Base-by-base conservation (phyloP, 2,888 invertebrate genomes). In the Tillus elongatus region DNA sequence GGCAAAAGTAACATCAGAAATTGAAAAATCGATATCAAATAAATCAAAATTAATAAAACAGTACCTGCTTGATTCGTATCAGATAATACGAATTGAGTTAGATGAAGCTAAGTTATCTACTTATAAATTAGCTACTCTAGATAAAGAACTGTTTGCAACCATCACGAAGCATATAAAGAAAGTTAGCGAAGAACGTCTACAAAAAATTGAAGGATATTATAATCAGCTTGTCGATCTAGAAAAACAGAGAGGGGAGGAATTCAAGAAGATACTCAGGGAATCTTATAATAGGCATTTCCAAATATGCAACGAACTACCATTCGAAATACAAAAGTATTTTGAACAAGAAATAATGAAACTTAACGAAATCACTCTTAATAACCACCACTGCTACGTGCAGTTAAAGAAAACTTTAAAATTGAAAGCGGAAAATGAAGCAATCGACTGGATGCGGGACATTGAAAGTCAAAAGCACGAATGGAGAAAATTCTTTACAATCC, bases 281-380 rank as follows among this genome's bases (percentile, higher is more conserved):
- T 44, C 52, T 3, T 59, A 56, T 40, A 37, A 40, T 13, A 49
- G 53, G 34, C 36, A 58, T n/a, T 42, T 49, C 13, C 42, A 50
- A 11, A 56, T 57, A 33, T 49, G 52, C 3, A 51, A 53, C 36
- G 39, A 47, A 19, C 38, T 54, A n/a, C 60, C 62, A 1, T 51
- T 49, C 30, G 52, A 58, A 42, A 35, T 57, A 15, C 58, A 61
- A 35, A 46, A 53, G 39, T 53, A 47, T 38, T 59, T 63, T 34
- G 57, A 60, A 44, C 35, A 53, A 2, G 54, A 62, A 48, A 50
- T 63, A 15, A 31, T 55, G 45, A 58, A 54, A 15, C 44, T 59
- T 2, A 63, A 63, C 42, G 51, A 61, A 52, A 53, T 58, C 3
- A 51, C 56, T 10, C 36, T 62, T 27, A 54, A 46, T 33, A 62